Percentiles rank a stretch among this genome's conserved stretches.
These are phyloP conservation scores for Aricia agestis DNA, from an alignment of 1,140 invertebrate species.

Conservation along the genomic window DNA sequence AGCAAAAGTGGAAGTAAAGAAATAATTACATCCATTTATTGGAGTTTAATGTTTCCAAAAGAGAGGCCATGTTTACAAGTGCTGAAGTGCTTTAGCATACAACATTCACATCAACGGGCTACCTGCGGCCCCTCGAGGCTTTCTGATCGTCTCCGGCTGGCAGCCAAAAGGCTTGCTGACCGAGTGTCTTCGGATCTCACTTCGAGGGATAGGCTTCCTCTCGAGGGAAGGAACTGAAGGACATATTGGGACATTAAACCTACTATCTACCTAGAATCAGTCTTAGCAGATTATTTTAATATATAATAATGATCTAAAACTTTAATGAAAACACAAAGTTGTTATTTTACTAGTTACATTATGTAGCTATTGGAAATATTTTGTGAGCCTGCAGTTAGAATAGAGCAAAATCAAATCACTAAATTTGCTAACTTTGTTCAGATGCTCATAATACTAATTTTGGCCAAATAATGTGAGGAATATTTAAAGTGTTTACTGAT, in stretches of 20 bases:
- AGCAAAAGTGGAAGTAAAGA: neutral
- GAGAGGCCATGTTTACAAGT: neutral
- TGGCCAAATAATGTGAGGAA: too few relatives aligned
- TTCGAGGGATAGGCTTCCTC: slow-evolving; percentile 79
- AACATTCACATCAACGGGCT: slow-evolving; percentile 35
- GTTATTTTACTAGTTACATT: too few relatives aligned
- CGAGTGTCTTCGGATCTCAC: slow-evolving; percentile 69
- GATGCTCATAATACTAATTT: too few relatives aligned
- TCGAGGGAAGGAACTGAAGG: slow-evolving; percentile 72
- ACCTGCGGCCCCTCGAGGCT: slow-evolving; percentile 78
- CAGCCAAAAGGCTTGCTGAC: slow-evolving; percentile 66
- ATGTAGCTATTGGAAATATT: neutral
- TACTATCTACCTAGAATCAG: too few relatives aligned
- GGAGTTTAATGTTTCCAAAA: neutral
- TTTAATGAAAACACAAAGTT: too few relatives aligned
- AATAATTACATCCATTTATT: neutral
- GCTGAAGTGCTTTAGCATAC: slow-evolving; percentile 15
- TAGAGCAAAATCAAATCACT: neutral
- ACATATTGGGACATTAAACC: neutral
- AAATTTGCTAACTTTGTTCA: neutral
- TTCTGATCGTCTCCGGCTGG: slow-evolving; percentile 77
- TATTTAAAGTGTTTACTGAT: too few relatives aligned
- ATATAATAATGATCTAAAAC: too few relatives aligned
- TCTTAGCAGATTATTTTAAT: too few relatives aligned
- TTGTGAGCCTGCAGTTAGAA: neutral